Evolutionary conservation across 1,140 invertebrate genomes (phyloP).

Genomic region (Mactra quadrangularis): DNA sequence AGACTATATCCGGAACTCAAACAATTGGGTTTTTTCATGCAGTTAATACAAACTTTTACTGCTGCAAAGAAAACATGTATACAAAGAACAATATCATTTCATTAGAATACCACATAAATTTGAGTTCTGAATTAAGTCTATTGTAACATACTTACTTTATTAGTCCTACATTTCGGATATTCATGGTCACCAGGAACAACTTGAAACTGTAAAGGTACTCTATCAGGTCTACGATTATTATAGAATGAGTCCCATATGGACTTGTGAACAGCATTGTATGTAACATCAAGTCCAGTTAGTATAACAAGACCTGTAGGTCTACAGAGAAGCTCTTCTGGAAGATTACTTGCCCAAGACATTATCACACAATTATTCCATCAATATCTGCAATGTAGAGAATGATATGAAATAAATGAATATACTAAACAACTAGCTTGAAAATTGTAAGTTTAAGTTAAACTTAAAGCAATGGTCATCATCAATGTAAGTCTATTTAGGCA

Average conservation of each 20-base stretch:
- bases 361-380: neutral
- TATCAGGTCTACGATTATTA: conserved; percentile 90
- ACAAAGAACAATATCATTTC: too few species aligned
- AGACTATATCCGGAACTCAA: too few species aligned
- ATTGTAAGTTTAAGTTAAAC: too few species aligned
- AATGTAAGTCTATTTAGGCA: too few species aligned
- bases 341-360: conserved; percentile 83
- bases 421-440: too few species aligned
- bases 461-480: too few species aligned
- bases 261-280: conserved; percentile 93
- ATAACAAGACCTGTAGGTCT: conserved; percentile 93
- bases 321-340: conserved; percentile 87
- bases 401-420: too few species aligned
- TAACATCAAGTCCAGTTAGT: conserved; percentile 92
- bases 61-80: too few species aligned
- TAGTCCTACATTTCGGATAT: conserved; percentile 94
- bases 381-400: neutral
- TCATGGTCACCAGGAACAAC: conserved; percentile 89
- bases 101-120: too few species aligned
- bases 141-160: conserved; percentile 86
- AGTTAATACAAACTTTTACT: too few species aligned
- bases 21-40: too few species aligned
- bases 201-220: conserved; percentile 93
- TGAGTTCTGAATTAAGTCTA: too few species aligned
- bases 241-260: conserved; percentile 96